Conservation (phyloP, 1,140 invertebrate species). For the Coelopa frigida region DNA sequence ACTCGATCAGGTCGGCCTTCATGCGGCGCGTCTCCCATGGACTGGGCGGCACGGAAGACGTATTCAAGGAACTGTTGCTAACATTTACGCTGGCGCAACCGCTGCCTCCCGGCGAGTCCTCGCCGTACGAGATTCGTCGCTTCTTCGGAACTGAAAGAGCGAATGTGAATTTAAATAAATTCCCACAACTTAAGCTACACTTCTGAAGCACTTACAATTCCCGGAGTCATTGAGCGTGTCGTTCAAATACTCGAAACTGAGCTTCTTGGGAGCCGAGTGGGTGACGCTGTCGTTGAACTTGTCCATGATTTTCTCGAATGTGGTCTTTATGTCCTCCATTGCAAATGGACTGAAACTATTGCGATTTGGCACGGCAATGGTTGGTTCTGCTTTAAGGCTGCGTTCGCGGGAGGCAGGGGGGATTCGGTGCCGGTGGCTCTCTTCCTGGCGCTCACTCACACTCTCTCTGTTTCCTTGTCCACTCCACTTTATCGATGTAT, state of each 20-base stretch:
- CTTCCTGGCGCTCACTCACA: no score
- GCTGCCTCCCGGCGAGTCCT: no score
- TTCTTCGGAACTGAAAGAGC: constrained; percentile 8
- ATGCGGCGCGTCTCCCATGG: constrained; percentile 55
- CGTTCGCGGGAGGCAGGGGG: no score
- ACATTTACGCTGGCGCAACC: no score
- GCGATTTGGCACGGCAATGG: no score
- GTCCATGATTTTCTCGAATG: constrained; percentile 37
- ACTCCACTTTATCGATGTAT: no score
- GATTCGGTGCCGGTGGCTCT: no score
- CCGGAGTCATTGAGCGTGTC: constrained; percentile 26
- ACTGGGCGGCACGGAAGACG: constrained; percentile 37
- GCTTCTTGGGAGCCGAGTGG: constrained; percentile 36
- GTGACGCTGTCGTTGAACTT: constrained; percentile 38
- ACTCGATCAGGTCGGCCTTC: constrained; percentile 55
- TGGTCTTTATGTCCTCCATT: constrained; percentile 42
- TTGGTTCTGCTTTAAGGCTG: no score
- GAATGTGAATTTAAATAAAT: neutral
- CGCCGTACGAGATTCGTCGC: neutral
- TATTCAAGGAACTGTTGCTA: constrained; percentile 1
- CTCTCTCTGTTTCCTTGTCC: no score
- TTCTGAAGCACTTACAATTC: constrained; percentile 16
- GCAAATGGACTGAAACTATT: neutral
- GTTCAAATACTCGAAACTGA: constrained; percentile 30
- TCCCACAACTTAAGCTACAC: constrained; percentile 9